Evolutionary conservation across 53 echinoderm and acorn worm genomes (phyloP), one percentile per base, ranked within the genome.

Genomic region (Pentamera pediparva): DNA sequence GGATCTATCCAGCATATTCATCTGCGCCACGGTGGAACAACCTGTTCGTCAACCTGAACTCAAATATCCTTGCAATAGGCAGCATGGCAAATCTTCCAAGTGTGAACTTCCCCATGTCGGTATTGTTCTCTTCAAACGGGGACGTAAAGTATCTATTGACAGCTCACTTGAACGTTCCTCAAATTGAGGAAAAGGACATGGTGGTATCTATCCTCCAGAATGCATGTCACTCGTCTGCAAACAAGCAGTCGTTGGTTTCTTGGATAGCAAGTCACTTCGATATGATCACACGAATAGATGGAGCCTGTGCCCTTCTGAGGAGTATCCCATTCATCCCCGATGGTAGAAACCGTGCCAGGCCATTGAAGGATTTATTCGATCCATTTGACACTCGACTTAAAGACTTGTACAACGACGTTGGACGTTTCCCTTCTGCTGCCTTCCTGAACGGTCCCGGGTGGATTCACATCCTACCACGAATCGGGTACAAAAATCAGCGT

Each of bases 361-460:
- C 34, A 21, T 62, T 74, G 5, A 48, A 49, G 18, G 26, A 60
- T 30, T 8, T 81, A 20, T 81, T 74, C 32, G 74, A 81, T 30
- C 39, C 60, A 5, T 43, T 45, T 28, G 61, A 73, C 47, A 13
- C 35, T 4, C 28, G n/a, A 11, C 21, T 81, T 9, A 59, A 29
- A 35, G 10, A 32, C 6, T 59, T 81, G 13, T 39, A 73, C 19
- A 22, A 27, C n/a, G 47, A 74, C 24, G 59, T 2, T 28, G 51
- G n/a, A 6, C 24, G 59, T 47, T 70, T 70, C 24, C 70, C 74
- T 28, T 9, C 21, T 43, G 33, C 26, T 11, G 39, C 34, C 27
- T 31, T 48, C 4, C 7, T 33, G 0, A 32, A n/a, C 31, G 24
- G 32, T 1, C 43, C 52, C 24, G 30, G 57, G 32, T 37, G 9